A percentile compares a stretch with the other conserved stretches of the same genome.
Evolutionary conservation across 2,797 vertebrate species (phyloP).

Genomic region (Eulemur coronatus): DNA sequence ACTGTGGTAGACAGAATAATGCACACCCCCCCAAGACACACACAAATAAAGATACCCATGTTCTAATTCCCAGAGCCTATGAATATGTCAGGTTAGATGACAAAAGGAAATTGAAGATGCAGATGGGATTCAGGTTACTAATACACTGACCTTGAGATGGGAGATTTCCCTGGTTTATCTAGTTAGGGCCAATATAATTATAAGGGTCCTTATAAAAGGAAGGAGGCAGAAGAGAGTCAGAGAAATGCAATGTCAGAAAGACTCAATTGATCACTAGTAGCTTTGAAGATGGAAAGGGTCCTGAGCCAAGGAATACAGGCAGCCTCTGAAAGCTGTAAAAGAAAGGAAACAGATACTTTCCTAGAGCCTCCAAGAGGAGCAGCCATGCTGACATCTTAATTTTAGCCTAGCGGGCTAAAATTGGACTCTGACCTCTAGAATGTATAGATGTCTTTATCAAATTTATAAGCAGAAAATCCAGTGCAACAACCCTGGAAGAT

Average conservation of each 20-base stretch:
- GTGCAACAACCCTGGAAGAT: background rate
- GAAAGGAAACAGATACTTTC: background rate
- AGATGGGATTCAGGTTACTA: background rate
- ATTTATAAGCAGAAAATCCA: background rate
- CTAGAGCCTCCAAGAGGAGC: background rate
- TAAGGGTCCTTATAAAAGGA: background rate
- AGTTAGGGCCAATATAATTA: background rate
- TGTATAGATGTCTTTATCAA: background rate
- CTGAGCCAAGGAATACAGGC: background rate
- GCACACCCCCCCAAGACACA: too few relatives aligned
- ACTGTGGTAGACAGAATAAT: background rate
- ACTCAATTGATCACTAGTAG: background rate
- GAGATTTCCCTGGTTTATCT: background rate
- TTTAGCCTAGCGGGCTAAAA: background rate
- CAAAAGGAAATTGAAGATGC: background rate
- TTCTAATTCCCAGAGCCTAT: background rate
- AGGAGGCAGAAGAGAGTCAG: background rate
- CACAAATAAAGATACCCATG: background rate
- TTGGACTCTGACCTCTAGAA: background rate
- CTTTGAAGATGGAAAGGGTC: background rate
- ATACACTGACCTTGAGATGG: background rate
- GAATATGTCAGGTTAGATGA: background rate
- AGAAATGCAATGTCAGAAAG: background rate
- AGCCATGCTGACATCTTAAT: background rate
- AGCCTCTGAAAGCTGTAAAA: background rate